Evolutionary conservation across 1,140 invertebrate species (phyloP), one percentile per base, ranked within the genome.

Genomic region (Drosophila repletoides): DNA sequence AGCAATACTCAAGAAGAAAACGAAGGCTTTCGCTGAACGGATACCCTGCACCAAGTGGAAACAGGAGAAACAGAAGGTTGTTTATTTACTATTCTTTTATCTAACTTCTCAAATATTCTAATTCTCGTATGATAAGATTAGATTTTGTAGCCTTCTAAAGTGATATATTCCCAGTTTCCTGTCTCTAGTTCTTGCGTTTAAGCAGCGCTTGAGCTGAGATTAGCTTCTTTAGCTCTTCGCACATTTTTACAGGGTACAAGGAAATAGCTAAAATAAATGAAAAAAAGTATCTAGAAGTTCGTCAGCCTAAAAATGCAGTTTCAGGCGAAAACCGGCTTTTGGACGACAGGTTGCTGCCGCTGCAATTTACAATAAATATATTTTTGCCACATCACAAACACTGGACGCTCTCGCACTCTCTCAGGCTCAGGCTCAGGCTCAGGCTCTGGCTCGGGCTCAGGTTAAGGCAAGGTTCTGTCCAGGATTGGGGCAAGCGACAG

Each of bases 341-440:
- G 28, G 38, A 10, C 56, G 46, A 61, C 64, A 61, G 64, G 64
- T 61, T 61, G 56, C 56, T 22, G 55, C 56, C 28, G 55, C 45
- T 51, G 34, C 36, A 60, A 60, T 60, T 60, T 46, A 64, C 51
- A 56, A 64, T 46, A 56, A 64, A 53, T 66, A 49, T 66, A n/a
- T n/a, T n/a, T n/a, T 66, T 60, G 63, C 55, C 45, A 66, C 55
- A 51, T 51, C 21, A 31, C 36, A 55, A 14, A 19, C 15, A 28
- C 21, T 24, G 36, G 26, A 21, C 2, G 15, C 14, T 3, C 12
- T 7, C 24, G 15, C 15, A 15, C 34, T 10, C 3, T 5, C 14
- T 9, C 40, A 17, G 15, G n/a, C n/a, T n/a, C 34, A 36, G 33
- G 12, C 14, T 34, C 45, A 21, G 5, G 15, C 14, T 3, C 12